Evolutionary conservation across 2,888 invertebrate genomes (phyloP), one percentile per base, ranked within the genome.

Genomic region (Salticus scenicus): DNA sequence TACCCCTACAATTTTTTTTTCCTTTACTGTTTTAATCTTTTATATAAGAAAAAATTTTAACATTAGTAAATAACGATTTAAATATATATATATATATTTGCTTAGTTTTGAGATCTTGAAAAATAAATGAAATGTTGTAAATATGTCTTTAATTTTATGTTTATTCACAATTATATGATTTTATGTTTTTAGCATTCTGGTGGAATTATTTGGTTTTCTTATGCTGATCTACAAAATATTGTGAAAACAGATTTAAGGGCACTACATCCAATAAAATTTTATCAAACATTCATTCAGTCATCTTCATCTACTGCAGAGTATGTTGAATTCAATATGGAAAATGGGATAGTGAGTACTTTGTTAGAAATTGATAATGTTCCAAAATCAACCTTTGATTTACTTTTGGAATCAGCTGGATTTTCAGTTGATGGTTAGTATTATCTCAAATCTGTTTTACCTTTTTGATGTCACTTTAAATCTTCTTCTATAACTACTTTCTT

Each of bases 371-470:
- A 77, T 20, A 88, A 42, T 47, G n/a, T 24, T 30, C 28, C 69
- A 33, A 83, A 83, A 33, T 66, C 76, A 24, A 63, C 42, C 30
- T 79, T 47, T 71, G 75, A 87, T 14, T 27, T 41, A 20, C 75
- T 88, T 14, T 24, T 91, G 57, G 90, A 90, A 74, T 90, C 91
- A 0, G 90, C 91, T 12, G 91, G 90, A 87, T 89, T 91, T 42
- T 90, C 89, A 20, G 89, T 88, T 75, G 89, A 89, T 90, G 91
- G 91, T 91, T 41, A 17, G 7, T 27, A 14, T 20, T 27, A 75
- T 64, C 8, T 64, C 27, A 24, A 12, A 51, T 30, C 17, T 37
- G 17, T 71, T 69, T 27, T 24, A 42, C 41, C 17, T 12, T 0
- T 28, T n/a, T 24, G n/a, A 8, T 72, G 37, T 12, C 4, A 41